A percentile compares a stretch with the other conserved stretches of the same genome.
phyloP scores from a whole-genome alignment of 53 echinoderm and acorn worm species.

The Echinarachnius parma region DNA sequence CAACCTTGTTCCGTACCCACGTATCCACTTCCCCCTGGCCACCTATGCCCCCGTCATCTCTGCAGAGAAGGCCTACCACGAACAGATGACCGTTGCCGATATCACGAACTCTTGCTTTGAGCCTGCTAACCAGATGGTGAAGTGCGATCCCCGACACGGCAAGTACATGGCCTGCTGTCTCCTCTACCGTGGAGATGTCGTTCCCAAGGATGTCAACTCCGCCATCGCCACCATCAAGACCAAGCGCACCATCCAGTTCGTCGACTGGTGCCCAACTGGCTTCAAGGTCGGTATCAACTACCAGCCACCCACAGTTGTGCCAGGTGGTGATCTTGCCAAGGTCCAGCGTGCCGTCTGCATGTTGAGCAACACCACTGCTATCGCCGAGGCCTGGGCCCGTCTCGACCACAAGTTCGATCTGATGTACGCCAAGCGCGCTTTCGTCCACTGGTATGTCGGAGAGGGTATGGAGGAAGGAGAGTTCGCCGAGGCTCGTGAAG shows the following conservation, averaged over 20 bases:
- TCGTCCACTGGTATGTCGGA: slow-evolving; percentile 96
- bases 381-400: slow-evolving; percentile 95
- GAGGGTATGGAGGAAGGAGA: slow-evolving; percentile 97
- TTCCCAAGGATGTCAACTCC: slow-evolving; percentile 88
- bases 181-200: slow-evolving; percentile 96
- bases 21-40: slow-evolving; percentile 80
- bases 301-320: slow-evolving; percentile 94
- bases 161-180: slow-evolving; percentile 99
- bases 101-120: slow-evolving; percentile 84
- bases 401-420: slow-evolving; percentile 96
- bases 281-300: slow-evolving; percentile 99
- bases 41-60: slow-evolving; percentile 84
- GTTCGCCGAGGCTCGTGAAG: slow-evolving; percentile 93
- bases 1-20: slow-evolving; percentile 88
- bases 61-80: slow-evolving; percentile 77
- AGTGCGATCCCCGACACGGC: slow-evolving; percentile 96
- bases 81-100: slow-evolving; percentile 70
- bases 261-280: slow-evolving; percentile 99
- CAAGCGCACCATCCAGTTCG: slow-evolving; percentile 97
- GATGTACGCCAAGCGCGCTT: slow-evolving; percentile 98
- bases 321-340: slow-evolving; percentile 95
- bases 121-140: slow-evolving; percentile 93
- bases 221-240: slow-evolving; percentile 92
- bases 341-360: slow-evolving; percentile 95
- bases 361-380: slow-evolving; percentile 97